phyloP scores from a whole-genome alignment of 1,140 invertebrate genomes.

The Callitettix versicolor region DNA sequence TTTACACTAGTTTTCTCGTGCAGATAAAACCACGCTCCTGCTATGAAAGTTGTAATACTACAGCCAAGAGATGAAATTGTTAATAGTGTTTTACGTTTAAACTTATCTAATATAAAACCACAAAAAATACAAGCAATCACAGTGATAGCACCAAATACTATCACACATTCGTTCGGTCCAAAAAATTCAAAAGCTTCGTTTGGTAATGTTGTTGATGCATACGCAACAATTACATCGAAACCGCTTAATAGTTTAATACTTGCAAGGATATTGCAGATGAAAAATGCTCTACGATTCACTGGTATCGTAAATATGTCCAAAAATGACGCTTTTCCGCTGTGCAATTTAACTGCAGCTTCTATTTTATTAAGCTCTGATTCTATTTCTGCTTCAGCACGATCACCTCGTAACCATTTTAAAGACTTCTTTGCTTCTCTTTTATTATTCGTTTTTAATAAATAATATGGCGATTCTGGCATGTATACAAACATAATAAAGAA shows the following conservation, averaged over 20 bases:
- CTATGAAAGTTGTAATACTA: conserved; percentile 13
- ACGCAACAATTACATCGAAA: conserved; percentile 23
- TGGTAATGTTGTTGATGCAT: conserved; percentile 24
- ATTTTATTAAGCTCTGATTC: conserved; percentile 20
- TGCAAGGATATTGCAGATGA: conserved; percentile 21
- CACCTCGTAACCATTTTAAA: conserved; percentile 49
- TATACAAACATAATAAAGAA: conserved; percentile 56
- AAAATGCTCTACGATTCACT: conserved; percentile 19
- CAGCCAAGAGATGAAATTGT: conserved; percentile 33
- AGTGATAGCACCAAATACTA: conserved; percentile 17
- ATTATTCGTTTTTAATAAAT: conserved; percentile 45
- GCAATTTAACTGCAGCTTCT: conserved; percentile 15
- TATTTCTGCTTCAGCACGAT: conserved; percentile 22
- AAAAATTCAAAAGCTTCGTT: conserved; percentile 15
- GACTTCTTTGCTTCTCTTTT: conserved; percentile 48
- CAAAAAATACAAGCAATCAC: conserved; percentile 23
- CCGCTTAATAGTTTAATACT: conserved; percentile 23
- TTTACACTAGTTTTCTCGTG: conserved; percentile 33
- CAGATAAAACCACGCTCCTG: conserved; percentile 20
- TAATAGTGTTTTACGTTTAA: conserved; percentile 36
- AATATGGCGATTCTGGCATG: conserved; percentile 76
- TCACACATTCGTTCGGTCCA: conserved; percentile 17
- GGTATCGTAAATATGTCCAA: conserved; percentile 20
- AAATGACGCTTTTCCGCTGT: conserved; percentile 19
- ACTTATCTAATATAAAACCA: conserved; percentile 31